Evolutionary conservation across 2,888 invertebrate species (phyloP).

Genomic region (Lycocerus yunnanus): DNA sequence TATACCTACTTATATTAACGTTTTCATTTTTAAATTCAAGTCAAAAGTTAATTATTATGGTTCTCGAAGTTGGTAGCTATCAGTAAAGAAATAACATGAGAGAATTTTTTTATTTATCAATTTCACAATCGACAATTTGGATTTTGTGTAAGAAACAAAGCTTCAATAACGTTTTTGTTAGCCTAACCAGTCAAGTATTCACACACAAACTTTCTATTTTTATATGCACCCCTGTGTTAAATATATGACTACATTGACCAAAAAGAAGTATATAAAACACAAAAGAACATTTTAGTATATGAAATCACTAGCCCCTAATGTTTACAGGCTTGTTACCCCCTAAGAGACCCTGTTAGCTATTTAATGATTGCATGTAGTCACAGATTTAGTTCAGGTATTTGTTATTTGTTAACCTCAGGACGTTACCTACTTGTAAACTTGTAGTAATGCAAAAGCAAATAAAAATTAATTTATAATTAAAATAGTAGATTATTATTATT

Average conservation of each 20-base stretch:
- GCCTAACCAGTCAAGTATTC: slow-evolving; percentile 1
- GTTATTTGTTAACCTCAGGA: slow-evolving; percentile 3
- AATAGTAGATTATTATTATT: background rate
- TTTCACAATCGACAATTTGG: background rate
- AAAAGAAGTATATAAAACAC: slow-evolving; percentile 9
- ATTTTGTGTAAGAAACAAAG: background rate
- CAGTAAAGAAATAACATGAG: background rate
- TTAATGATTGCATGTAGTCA: slow-evolving; percentile 14
- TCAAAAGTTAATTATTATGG: background rate
- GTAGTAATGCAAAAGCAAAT: background rate
- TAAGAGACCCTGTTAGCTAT: slow-evolving; percentile 22
- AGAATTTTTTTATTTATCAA: background rate
- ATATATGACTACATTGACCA: slow-evolving; percentile 5
- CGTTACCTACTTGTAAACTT: too few relatives aligned
- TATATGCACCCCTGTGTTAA: slow-evolving; percentile 6
- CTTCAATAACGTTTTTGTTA: background rate
- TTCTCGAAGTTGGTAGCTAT: background rate
- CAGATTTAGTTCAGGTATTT: slow-evolving; percentile 14
- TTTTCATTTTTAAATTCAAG: too few relatives aligned
- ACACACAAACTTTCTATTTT: slow-evolving; percentile 6
- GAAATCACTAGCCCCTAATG: slow-evolving; percentile 19
- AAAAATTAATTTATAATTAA: background rate
- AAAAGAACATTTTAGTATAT: slow-evolving; percentile 7
- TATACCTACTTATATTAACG: too few relatives aligned
- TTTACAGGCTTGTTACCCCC: slow-evolving; percentile 30